Percentiles rank a stretch among this genome's conserved stretches.
These are phyloP conservation scores for Pandemis corylana DNA, from an alignment of 2,888 invertebrate genomes.

Conservation along the genomic window DNA sequence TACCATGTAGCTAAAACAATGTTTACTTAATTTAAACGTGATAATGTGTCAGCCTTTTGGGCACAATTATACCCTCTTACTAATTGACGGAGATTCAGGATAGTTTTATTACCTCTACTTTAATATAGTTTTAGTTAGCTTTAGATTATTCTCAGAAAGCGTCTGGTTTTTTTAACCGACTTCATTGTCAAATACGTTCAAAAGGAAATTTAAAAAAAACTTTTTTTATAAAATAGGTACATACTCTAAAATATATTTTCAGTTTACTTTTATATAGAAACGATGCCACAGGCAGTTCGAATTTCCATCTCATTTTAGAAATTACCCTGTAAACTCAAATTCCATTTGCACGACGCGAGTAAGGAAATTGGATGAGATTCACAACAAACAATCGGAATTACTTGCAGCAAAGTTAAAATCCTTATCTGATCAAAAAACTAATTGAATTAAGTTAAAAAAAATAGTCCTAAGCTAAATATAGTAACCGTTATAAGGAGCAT, in stretches of 20 bases:
- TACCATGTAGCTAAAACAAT: neutral
- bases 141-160: no score
- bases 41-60: no score
- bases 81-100: no score
- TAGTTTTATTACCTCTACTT: no score
- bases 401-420: conserved; percentile 19
- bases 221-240: no score
- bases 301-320: conserved; percentile 6
- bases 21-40: no score
- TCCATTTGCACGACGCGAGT: conserved; percentile 2
- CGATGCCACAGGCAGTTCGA: neutral
- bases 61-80: no score
- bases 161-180: no score
- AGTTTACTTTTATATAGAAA: neutral
- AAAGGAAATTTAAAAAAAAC: no score
- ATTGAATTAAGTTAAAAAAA: neutral
- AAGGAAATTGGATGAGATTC: conserved; percentile 23
- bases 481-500: no score
- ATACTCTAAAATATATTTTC: neutral
- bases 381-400: conserved; percentile 14
- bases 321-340: conserved; percentile 10
- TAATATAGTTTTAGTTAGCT: no score
- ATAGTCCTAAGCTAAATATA: neutral
- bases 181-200: no score
- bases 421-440: conserved; percentile 13